Base-by-base conservation (phyloP, 1,140 invertebrate species). In the Oscheius sp. region DNA sequence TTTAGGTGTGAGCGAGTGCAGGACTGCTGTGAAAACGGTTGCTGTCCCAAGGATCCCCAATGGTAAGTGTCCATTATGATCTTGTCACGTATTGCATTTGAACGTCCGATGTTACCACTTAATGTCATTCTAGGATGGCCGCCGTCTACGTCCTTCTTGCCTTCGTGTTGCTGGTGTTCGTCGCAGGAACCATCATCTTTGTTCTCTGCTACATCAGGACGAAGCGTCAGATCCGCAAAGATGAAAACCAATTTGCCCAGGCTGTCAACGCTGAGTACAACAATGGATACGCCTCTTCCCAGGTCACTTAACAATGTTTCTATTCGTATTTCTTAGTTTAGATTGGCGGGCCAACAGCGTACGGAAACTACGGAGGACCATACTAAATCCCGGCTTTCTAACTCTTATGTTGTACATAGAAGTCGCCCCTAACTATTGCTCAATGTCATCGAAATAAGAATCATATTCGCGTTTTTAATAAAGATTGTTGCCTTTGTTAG, bases 41-140 rank as follows among this genome's bases (percentile, higher is more conserved):
- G 82, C 61, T 83, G 82, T 76, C 82, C 82, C 1, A 83, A 84
- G 55, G 82, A 83, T 73, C 82, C 84, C 63, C 82, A 83, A 71
- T 83, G 82, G 82, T 84, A 61, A 62, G 23, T 52, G 34, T 42
- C 18, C 28, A 15, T n/a, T 26, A 10, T 18, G 69, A 28, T 35
- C 59, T 61, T 68, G 28, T 35, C 35, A 29, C 38, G 29, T 49
- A 32, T n/a, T 55, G 38, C n/a, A 2, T 26, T 34, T 38, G 20
- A 13, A 23, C 7, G 4, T 71, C 4, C 10, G 63, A 3, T 68
- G 68, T 15, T n/a, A n/a, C n/a, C n/a, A n/a, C n/a, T n/a, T n/a
- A n/a, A n/a, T 62, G 20, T 23, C 28, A 63, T 73, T 79, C 36
- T 63, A 82, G 80, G 81, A 82, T 82, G 82, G 74, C 78, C n/a